phyloP scores from a whole-genome alignment of 64 coral and sea anemone genomes.

The Montipora efflorescens region DNA sequence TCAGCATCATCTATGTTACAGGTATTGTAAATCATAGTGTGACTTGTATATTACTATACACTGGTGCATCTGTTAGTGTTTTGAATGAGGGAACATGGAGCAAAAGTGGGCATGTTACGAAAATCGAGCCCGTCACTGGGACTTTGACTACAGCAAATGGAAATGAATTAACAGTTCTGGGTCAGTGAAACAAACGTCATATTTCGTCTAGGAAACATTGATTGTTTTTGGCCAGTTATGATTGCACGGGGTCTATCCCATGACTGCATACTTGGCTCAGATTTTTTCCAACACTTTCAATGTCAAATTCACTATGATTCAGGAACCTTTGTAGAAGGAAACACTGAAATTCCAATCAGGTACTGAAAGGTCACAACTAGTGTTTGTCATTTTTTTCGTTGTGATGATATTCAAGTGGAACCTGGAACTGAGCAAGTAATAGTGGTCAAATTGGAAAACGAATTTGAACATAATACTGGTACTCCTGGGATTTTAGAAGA shows the following conservation, averaged over 20 bases:
- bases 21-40: conserved; percentile 52
- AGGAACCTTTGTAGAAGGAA: not conserved
- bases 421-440: conserved; percentile 56
- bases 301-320: conserved; percentile 68
- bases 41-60: not conserved
- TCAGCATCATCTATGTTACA: conserved; percentile 46
- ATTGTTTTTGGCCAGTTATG: conserved; percentile 60
- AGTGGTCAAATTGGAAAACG: conserved; percentile 37
- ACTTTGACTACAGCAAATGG: conserved; percentile 52
- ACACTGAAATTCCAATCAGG: conserved; percentile 62
- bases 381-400: conserved; percentile 50
- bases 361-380: conserved; percentile 37
- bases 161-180: conserved; percentile 21
- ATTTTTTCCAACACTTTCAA: conserved; percentile 70
- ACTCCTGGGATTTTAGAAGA: conserved; percentile 59
- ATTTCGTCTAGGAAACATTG: conserved; percentile 63
- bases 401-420: conserved; percentile 50
- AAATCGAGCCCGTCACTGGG: not conserved
- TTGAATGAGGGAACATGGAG: conserved; percentile 40
- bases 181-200: conserved; percentile 58
- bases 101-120: conserved; percentile 36
- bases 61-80: not conserved
- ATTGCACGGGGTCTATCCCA: conserved; percentile 53
- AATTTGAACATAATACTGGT: conserved; percentile 66
- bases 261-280: conserved; percentile 66